These are phyloP conservation scores for Chloroceryle inda DNA, from an alignment of 2,797 vertebrate species.

Conservation along the genomic window DNA sequence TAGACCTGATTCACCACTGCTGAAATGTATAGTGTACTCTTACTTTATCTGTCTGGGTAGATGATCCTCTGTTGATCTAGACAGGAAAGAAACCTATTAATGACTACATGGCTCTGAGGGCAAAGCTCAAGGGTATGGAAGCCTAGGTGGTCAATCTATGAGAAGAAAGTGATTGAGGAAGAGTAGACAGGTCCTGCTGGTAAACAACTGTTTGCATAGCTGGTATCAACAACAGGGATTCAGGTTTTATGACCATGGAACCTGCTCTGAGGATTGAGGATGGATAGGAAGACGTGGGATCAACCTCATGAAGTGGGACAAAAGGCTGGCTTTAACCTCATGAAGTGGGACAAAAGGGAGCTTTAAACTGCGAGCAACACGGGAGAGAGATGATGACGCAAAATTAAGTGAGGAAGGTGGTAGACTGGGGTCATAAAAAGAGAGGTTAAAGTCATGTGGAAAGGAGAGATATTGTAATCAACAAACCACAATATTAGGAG, in stretches of 20 bases:
- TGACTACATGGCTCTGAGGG: not conserved
- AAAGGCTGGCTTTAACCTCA: not conserved
- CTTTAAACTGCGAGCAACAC: not conserved
- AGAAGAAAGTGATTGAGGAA: not conserved
- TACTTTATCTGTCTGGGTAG: not conserved
- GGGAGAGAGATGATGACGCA: not conserved
- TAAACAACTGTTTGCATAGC: accelerated
- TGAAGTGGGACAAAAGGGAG: not conserved
- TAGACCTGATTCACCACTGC: not conserved
- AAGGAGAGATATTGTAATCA: not conserved
- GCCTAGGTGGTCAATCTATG: not conserved
- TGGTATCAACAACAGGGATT: not conserved
- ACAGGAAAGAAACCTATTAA: not conserved
- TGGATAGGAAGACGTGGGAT: not conserved
- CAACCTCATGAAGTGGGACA: not conserved
- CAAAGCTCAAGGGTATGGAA: not conserved
- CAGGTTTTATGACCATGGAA: not conserved
- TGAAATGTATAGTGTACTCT: not conserved
- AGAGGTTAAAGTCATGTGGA: not conserved
- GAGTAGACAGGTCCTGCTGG: not conserved
- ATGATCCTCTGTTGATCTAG: not conserved
- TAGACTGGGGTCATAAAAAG: not conserved
- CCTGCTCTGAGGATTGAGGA: not conserved
- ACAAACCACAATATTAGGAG: not conserved
- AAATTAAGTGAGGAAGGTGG: not conserved